Percentiles rank a stretch among this genome's conserved stretches.
phyloP scores from a whole-genome alignment of 2,113 vertebrate species.

The Cyphomyrus discorhynchus region DNA sequence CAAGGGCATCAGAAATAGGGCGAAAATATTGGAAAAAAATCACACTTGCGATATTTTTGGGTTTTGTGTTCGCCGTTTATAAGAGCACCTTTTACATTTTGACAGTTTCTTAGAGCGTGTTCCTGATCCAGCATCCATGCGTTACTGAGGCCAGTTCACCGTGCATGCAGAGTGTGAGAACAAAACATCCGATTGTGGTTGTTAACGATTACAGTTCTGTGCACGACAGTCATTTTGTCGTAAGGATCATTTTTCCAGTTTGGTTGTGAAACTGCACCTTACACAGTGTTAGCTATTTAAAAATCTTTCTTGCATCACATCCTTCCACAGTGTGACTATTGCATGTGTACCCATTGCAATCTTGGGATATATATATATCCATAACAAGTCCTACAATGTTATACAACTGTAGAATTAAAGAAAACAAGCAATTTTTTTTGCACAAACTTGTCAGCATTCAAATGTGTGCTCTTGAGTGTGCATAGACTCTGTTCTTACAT shows the following conservation, averaged over 20 bases:
- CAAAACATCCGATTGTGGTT: neutral
- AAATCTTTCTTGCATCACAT: no score
- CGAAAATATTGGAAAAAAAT: neutral
- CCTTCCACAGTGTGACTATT: neutral
- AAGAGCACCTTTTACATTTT: neutral
- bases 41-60: neutral
- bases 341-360: neutral
- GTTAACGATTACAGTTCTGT: neutral
- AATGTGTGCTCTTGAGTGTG: neutral
- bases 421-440: neutral
- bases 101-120: neutral
- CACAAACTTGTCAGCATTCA: neutral
- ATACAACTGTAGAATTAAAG: neutral
- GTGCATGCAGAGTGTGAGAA: neutral
- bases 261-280: neutral
- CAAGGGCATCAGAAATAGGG: neutral
- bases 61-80: neutral
- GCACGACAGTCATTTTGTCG: neutral
- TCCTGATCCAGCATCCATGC: neutral
- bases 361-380: no score
- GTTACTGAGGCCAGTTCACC: neutral
- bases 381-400: no score
- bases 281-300: no score
- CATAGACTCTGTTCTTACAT: neutral
- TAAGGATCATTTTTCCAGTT: neutral